phyloP scores from a whole-genome alignment of 2,797 vertebrate genomes.

The Acropternis orthonyx region DNA sequence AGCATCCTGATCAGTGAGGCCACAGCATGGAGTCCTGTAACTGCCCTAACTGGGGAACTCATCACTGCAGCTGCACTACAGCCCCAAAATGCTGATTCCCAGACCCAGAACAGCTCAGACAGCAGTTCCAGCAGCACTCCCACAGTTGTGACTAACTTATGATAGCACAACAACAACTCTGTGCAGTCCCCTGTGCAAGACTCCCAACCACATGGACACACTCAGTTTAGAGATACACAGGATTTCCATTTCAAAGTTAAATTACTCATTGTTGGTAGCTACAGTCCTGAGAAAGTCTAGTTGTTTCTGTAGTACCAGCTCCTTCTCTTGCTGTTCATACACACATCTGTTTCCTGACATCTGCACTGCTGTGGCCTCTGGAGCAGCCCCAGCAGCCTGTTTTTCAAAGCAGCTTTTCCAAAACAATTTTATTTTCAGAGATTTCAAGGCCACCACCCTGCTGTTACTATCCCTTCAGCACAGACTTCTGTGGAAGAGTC shows the following conservation, averaged over 20 bases:
- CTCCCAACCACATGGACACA: fast-evolving
- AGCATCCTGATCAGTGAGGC: not conserved
- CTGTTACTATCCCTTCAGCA: not conserved
- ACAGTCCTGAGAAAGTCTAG: not conserved
- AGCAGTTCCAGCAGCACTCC: not conserved
- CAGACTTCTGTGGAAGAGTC: not conserved
- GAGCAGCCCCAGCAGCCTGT: not conserved
- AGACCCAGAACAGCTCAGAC: not conserved
- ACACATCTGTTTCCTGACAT: not conserved
- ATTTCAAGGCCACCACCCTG: not conserved
- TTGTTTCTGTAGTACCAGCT: not conserved
- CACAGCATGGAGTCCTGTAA: not conserved
- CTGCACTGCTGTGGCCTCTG: not conserved
- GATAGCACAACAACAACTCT: not conserved
- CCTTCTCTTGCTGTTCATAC: not conserved
- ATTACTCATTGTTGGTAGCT: not conserved
- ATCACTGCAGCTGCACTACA: not conserved
- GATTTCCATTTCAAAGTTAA: not conserved
- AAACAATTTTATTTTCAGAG: not conserved
- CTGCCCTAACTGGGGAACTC: not conserved
- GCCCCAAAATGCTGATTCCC: not conserved
- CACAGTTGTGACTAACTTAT: fast-evolving
- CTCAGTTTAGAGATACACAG: not conserved
- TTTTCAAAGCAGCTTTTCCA: conserved; percentile 7
- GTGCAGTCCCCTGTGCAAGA: not conserved